Conservation (phyloP, 64 coral and sea anemone species). For the Actinia equina region DNA sequence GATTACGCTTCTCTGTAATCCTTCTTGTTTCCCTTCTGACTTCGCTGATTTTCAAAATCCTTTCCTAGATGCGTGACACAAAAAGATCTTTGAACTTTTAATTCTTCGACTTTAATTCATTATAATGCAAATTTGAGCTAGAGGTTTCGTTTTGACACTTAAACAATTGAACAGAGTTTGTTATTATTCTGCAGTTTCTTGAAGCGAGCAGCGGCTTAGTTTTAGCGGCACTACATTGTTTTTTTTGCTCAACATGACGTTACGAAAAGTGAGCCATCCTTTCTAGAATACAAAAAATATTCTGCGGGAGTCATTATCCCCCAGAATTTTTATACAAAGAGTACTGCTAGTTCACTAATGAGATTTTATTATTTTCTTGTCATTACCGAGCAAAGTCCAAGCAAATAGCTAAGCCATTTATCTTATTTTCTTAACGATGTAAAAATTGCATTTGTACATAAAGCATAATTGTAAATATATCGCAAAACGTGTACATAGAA, state of each 20-base stretch:
- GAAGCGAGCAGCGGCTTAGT: background rate
- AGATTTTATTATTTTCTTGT: background rate
- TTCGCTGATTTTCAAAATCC: background rate
- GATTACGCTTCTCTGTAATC: background rate
- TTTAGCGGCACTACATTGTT: background rate
- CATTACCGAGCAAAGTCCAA: background rate
- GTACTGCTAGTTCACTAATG: background rate
- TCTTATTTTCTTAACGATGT: background rate
- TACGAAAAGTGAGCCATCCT: background rate
- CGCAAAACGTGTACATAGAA: background rate
- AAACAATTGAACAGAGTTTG: background rate
- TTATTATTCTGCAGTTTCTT: background rate
- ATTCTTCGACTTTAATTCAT: background rate
- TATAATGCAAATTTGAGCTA: background rate
- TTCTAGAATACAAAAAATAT: background rate
- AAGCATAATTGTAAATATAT: constrained; percentile 8
- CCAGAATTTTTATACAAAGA: background rate
- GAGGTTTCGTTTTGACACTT: background rate
- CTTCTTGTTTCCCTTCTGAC: background rate
- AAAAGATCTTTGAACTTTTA: constrained; percentile 12
- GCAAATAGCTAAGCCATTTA: background rate
- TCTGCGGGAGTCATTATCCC: background rate
- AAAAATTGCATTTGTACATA: constrained; percentile 4
- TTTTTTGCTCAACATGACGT: background rate
- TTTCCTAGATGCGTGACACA: background rate